A percentile compares a stretch with the other conserved stretches of the same genome.
phyloP scores from a whole-genome alignment of 2,888 invertebrate species.

The Antheraea yamamai region DNA sequence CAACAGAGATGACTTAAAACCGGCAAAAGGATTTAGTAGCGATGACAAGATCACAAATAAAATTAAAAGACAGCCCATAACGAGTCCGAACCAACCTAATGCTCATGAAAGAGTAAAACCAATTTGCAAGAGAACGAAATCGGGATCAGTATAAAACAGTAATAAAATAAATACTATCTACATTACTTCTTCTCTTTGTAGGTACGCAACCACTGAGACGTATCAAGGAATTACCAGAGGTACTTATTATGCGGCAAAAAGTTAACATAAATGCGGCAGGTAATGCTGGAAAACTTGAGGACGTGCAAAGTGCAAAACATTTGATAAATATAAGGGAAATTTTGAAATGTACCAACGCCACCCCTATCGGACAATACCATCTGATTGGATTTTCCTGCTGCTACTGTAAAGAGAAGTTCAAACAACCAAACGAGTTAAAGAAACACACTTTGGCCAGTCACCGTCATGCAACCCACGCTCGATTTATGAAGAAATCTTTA shows the following conservation, averaged over 20 bases:
- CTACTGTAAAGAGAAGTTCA: constrained; percentile 42
- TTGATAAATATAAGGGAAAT: constrained; percentile 23
- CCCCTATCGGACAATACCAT: constrained; percentile 20
- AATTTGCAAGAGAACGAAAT: neutral
- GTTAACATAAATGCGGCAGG: neutral
- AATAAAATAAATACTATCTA: neutral
- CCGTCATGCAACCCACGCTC: constrained; percentile 29
- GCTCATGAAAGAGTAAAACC: too few species aligned
- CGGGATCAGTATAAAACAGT: neutral
- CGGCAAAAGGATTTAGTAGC: too few species aligned
- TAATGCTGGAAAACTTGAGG: neutral
- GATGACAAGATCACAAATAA: too few species aligned
- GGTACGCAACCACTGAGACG: neutral
- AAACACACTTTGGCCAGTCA: constrained; percentile 42
- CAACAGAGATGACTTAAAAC: too few species aligned
- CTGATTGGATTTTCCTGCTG: constrained; percentile 37
- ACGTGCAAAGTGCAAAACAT: constrained; percentile 9
- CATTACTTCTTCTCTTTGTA: neutral
- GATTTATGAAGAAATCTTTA: constrained; percentile 30
- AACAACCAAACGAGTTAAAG: constrained; percentile 41
- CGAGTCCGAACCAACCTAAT: too few species aligned
- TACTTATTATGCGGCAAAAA: neutral
- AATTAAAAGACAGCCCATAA: too few species aligned
- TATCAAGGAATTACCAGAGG: constrained; percentile 2
- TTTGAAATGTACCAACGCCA: constrained; percentile 25